A percentile compares a stretch with the other conserved stretches of the same genome.
Evolutionary conservation across 2,797 vertebrate species (phyloP).

Genomic region (Channallabes apus): DNA sequence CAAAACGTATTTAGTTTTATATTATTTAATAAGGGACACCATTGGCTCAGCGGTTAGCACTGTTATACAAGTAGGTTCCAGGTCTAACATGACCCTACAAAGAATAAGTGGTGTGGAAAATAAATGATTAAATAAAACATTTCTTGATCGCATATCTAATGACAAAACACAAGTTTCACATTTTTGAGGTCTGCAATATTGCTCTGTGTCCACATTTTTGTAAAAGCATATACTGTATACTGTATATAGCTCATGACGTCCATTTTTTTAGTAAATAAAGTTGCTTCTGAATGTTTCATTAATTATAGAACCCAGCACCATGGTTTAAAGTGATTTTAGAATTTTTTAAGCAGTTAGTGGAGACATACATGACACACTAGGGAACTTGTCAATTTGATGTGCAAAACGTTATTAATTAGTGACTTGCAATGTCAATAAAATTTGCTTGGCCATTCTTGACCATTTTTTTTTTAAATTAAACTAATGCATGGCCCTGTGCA

Average conservation of each 20-base stretch:
- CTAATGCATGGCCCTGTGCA: background rate
- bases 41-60: too few relatives aligned
- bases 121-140: background rate
- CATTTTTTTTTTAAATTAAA: background rate
- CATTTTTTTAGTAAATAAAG: too few relatives aligned
- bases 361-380: background rate
- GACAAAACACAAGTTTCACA: background rate
- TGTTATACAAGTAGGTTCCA: too few relatives aligned
- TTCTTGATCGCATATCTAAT: background rate
- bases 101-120: too few relatives aligned
- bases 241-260: too few relatives aligned
- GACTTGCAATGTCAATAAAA: background rate
- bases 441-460: background rate
- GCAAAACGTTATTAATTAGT: background rate
- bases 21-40: too few relatives aligned
- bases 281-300: too few relatives aligned
- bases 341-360: background rate
- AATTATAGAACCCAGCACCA: background rate
- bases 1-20: background rate
- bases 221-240: background rate
- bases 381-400: background rate
- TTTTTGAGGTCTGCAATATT: background rate
- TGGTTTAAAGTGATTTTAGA: background rate
- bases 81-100: too few relatives aligned
- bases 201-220: too few relatives aligned